Conservation (phyloP, 2,888 invertebrate genomes). For the Adineta ricciae region DNA sequence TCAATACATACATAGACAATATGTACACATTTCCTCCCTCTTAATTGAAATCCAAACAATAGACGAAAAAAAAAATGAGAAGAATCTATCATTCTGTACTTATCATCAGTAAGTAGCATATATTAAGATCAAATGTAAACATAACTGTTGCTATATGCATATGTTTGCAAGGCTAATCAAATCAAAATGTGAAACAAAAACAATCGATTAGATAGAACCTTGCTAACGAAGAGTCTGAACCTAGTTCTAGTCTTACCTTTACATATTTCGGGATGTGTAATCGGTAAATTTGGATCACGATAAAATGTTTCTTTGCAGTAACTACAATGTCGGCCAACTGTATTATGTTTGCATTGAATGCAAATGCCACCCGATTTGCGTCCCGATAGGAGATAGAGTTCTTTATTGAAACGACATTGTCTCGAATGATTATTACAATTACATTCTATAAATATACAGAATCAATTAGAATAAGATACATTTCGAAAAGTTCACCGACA, state of each 20-base stretch:
- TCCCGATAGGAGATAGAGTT: slow-evolving; percentile 86
- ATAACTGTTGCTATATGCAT: not conserved
- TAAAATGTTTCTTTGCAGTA: slow-evolving; percentile 95
- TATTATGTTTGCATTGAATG: slow-evolving; percentile 83
- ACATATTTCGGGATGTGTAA: slow-evolving; percentile 87
- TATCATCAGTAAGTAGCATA: not conserved
- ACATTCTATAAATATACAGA: slow-evolving; percentile 63
- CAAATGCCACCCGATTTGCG: slow-evolving; percentile 88
- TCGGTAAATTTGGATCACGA: slow-evolving; percentile 76
- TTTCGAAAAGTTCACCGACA: no score
- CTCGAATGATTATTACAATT: slow-evolving; percentile 94
- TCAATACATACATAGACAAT: not conserved
- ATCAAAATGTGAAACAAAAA: not conserved
- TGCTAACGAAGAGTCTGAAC: no score
- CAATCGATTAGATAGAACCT: no score
- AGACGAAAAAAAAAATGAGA: not conserved
- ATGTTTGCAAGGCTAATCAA: not conserved
- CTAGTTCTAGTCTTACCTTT: slow-evolving; percentile 65
- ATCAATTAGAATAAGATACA: no score
- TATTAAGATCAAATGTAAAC: not conserved
- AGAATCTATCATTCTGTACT: not conserved
- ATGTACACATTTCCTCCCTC: not conserved
- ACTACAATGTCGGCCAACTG: slow-evolving; percentile 93
- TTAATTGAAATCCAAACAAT: not conserved
- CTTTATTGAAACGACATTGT: slow-evolving; percentile 93